Evolutionary conservation across 2,888 invertebrate genomes (phyloP), one percentile per base, ranked within the genome.

Genomic region (Ephialtes manifestator): DNA sequence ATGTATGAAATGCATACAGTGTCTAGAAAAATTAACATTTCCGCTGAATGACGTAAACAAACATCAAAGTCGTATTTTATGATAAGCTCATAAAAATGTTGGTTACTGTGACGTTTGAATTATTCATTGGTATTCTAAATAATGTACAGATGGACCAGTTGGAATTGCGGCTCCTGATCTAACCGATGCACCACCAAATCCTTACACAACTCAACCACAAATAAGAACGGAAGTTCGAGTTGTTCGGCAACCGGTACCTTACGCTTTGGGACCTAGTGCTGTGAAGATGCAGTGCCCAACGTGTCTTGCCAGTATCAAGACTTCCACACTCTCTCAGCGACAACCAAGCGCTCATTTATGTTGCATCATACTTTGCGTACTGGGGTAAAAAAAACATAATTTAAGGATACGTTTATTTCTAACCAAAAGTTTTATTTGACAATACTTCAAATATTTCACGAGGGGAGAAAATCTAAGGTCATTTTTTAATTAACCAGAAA

Each of bases 301-400:
- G 7, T 95, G 95, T 87, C 93, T 92, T 70, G 92, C 93, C n/a
- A 92, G 94, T 71, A 93, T 95, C 48, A 94, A 94, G 88, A 95
- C 95, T 1, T 93, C 93, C n/a, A 95, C 94, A 15, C 92, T 93
- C 68, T 92, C 94, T 11, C 94, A 94, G 87, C 94, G 94, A 82
- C 94, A 95, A 67, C 92, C 94, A 0, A 93, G 94, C 85, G 95
- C 95, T 60, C 95, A 94, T 85, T 89, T 95, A 31, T 94, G 94
- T 53, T 94, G 94, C 83, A 93, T 94, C 60, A 87, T 94, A 46
- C 93, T 94, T 13, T 94, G 93, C 83, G 86, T 94, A 76, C 85
- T 94, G 11, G 94, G 94, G 94, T 94, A 83, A 68, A 48, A 0
- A 28, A 39, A n/a, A n/a, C n/a, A n/a, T n/a, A n/a, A n/a, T n/a